phyloP scores from a whole-genome alignment of 2,888 invertebrate species.

The Hypomecis atomaria region DNA sequence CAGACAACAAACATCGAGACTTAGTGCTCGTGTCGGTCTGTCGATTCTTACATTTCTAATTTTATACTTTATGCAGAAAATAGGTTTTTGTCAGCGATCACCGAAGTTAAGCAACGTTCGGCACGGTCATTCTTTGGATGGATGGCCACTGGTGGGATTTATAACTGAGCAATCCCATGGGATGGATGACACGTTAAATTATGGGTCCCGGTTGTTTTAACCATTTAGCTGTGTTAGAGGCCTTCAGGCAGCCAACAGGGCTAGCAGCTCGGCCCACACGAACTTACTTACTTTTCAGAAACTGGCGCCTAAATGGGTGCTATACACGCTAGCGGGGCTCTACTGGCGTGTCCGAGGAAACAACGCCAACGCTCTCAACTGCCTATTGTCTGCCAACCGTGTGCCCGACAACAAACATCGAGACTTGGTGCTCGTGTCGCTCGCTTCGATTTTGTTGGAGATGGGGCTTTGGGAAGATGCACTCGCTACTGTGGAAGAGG shows the following conservation, averaged over 20 bases:
- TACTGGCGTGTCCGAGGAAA: conserved; percentile 92
- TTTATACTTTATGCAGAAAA: too few species aligned
- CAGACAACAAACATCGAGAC: conserved; percentile 84
- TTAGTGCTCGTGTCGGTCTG: conserved; percentile 88
- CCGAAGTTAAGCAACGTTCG: too few species aligned
- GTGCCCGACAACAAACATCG: conserved; percentile 76
- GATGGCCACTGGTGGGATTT: too few species aligned
- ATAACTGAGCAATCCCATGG: too few species aligned
- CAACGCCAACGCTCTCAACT: conserved; percentile 87
- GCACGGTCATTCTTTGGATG: too few species aligned
- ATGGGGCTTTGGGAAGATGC: conserved; percentile 88
- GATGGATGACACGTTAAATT: too few species aligned
- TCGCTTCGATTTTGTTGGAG: conserved; percentile 88
- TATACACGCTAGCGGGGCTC: conserved; percentile 89
- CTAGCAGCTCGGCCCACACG: too few species aligned
- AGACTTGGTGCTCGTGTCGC: conserved; percentile 88
- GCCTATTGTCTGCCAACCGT: conserved; percentile 86
- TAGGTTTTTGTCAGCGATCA: too few species aligned
- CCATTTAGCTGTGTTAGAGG: too few species aligned
- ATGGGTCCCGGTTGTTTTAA: too few species aligned
- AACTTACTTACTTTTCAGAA: conserved; percentile 75
- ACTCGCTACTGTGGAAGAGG: conserved; percentile 84
- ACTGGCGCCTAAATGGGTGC: conserved; percentile 89
- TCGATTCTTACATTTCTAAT: too few species aligned
- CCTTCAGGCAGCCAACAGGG: too few species aligned